A percentile compares a stretch with the other conserved stretches of the same genome.
These are phyloP conservation scores for Microtus montanus DNA, from an alignment of 2,113 vertebrate species.

Conservation along the genomic window DNA sequence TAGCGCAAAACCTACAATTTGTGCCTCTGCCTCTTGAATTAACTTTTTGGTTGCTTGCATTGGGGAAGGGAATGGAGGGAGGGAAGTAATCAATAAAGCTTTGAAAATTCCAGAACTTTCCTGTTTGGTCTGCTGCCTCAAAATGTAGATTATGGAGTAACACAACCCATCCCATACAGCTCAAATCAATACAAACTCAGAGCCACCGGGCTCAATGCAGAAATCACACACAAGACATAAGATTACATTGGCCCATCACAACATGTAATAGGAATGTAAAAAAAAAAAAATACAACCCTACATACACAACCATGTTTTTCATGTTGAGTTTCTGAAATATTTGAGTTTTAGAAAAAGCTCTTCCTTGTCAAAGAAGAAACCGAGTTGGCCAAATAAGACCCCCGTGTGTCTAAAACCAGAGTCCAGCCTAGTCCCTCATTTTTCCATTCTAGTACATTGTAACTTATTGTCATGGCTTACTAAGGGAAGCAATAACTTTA, in stretches of 20 bases:
- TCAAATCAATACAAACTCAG: neutral
- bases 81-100: constrained; percentile 71
- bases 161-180: neutral
- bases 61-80: constrained; percentile 61
- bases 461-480: neutral
- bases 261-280: neutral
- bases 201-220: neutral
- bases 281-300: neutral
- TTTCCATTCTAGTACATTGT: neutral
- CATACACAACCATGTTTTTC: neutral
- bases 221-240: neutral
- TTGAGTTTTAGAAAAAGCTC: constrained; percentile 35
- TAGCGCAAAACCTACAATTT: constrained; percentile 67
- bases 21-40: constrained; percentile 67
- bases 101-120: constrained; percentile 58
- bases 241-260: neutral
- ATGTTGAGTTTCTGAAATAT: neutral
- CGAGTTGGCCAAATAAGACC: neutral
- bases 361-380: constrained; percentile 14
- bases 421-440: neutral
- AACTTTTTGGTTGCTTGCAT: constrained; percentile 47
- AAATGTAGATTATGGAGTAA: constrained; percentile 1
- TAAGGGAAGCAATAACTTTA: neutral
- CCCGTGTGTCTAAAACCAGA: neutral
- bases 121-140: constrained; percentile 60